Evolutionary conservation across 1,140 invertebrate genomes (phyloP).

Genomic region (Pseudoatta argentina): DNA sequence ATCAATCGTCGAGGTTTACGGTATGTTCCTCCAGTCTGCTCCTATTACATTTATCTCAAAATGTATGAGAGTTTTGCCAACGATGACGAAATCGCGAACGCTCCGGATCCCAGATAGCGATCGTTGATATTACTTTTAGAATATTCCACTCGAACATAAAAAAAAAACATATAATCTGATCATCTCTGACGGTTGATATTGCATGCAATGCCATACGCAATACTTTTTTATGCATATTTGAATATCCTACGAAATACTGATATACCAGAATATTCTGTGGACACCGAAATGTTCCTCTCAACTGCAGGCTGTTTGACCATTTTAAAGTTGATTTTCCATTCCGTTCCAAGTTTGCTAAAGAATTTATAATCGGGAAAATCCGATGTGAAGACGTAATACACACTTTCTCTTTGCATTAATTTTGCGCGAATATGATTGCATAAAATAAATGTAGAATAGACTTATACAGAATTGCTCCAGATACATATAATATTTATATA

Average conservation of each 20-base stretch:
- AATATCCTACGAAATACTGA: conserved; percentile 37
- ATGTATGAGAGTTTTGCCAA: conserved; percentile 55
- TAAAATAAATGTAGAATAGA: not conserved
- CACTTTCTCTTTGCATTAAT: conserved; percentile 17
- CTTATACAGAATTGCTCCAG: conserved; percentile 8
- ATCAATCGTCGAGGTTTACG: conserved; percentile 64
- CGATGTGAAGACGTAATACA: conserved; percentile 6
- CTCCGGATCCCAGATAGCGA: conserved; percentile 34
- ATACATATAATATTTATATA: conserved; percentile 4
- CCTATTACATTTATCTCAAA: conserved; percentile 56
- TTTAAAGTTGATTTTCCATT: conserved; percentile 17
- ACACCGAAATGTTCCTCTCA: conserved; percentile 15
- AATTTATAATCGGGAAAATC: conserved; percentile 22
- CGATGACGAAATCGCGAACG: conserved; percentile 43
- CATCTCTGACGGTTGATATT: conserved; percentile 29
- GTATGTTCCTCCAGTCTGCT: conserved; percentile 18
- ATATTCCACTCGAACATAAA: conserved; percentile 48
- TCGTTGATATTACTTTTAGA: conserved; percentile 58
- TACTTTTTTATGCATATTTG: conserved; percentile 43
- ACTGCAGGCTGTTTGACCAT: not conserved
- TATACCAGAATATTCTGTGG: not conserved
- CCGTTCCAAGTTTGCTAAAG: conserved; percentile 20
- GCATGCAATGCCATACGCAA: conserved; percentile 4
- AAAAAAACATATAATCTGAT: conserved; percentile 47
- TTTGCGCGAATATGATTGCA: not conserved